A percentile compares a stretch with the other conserved stretches of the same genome.
phyloP scores from a whole-genome alignment of 2,797 vertebrate genomes.

The Astyanax mexicanus region DNA sequence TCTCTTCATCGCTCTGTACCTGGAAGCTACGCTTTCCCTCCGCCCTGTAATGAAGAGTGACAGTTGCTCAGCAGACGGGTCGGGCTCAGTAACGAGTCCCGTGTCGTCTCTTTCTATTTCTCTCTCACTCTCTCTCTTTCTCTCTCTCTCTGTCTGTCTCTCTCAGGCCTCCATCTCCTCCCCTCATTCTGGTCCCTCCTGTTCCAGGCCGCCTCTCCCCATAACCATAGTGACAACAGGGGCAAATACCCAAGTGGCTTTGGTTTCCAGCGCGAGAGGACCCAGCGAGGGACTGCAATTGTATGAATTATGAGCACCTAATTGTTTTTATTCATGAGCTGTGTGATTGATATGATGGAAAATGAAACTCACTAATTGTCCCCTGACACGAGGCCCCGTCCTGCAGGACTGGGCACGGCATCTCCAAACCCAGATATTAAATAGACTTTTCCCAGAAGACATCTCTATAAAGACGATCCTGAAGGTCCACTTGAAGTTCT shows the following conservation, averaged over 20 bases:
- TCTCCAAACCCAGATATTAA: constrained; percentile 37
- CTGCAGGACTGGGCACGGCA: constrained; percentile 51
- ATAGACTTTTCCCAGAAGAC: constrained; percentile 24
- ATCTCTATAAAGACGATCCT: constrained; percentile 7
- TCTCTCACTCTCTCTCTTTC: constrained; percentile 24
- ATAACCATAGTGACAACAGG: constrained; percentile 27
- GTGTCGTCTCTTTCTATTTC: constrained; percentile 22
- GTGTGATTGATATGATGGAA: constrained; percentile 80
- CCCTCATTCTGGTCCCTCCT: background rate
- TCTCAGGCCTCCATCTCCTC: constrained; percentile 5
- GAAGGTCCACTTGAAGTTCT: background rate
- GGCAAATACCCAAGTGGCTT: constrained; percentile 40
- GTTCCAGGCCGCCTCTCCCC: constrained; percentile 17
- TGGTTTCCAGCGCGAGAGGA: constrained; percentile 36
- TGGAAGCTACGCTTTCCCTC: constrained; percentile 70
- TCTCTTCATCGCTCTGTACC: constrained; percentile 70
- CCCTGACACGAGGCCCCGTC: constrained; percentile 73
- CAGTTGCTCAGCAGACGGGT: constrained; percentile 74
- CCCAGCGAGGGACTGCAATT: constrained; percentile 67
- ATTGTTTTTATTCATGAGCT: constrained; percentile 82
- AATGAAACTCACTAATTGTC: constrained; percentile 79
- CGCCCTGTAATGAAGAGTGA: constrained; percentile 83
- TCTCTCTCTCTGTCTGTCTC: background rate
- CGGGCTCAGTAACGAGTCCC: constrained; percentile 41
- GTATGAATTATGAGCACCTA: constrained; percentile 73